phyloP scores from a whole-genome alignment of 2,113 vertebrate species.

The Varanus salvator region DNA sequence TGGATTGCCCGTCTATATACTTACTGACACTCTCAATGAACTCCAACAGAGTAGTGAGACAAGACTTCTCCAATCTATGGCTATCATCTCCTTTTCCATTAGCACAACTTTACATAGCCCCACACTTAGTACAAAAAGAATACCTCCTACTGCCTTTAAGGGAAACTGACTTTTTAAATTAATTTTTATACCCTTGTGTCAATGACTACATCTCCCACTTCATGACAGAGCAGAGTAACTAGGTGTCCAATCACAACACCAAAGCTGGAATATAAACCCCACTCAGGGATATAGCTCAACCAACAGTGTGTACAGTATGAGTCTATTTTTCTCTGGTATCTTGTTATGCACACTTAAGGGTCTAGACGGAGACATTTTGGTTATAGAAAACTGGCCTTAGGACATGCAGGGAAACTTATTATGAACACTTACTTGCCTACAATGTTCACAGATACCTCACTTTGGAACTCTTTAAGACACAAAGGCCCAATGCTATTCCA shows the following conservation, averaged over 20 bases:
- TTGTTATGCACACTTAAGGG: not conserved
- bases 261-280: not conserved
- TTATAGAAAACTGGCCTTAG: not conserved
- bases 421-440: not conserved
- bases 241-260: not conserved
- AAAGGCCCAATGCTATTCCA: not conserved
- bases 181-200: too few species aligned
- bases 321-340: not conserved
- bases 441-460: not conserved
- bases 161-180: too few species aligned
- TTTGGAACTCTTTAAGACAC: not conserved
- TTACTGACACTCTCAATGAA: too few species aligned
- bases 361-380: not conserved
- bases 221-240: not conserved
- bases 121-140: not conserved
- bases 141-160: not conserved
- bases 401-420: not conserved
- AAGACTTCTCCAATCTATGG: not conserved
- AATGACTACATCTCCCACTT: too few species aligned
- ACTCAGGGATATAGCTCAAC: not conserved
- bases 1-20: too few species aligned
- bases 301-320: not conserved
- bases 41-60: too few species aligned
- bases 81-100: not conserved
- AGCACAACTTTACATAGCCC: not conserved